These are phyloP conservation scores for Aporophyla nigra DNA, from an alignment of 2,888 invertebrate genomes.

Conservation along the genomic window DNA sequence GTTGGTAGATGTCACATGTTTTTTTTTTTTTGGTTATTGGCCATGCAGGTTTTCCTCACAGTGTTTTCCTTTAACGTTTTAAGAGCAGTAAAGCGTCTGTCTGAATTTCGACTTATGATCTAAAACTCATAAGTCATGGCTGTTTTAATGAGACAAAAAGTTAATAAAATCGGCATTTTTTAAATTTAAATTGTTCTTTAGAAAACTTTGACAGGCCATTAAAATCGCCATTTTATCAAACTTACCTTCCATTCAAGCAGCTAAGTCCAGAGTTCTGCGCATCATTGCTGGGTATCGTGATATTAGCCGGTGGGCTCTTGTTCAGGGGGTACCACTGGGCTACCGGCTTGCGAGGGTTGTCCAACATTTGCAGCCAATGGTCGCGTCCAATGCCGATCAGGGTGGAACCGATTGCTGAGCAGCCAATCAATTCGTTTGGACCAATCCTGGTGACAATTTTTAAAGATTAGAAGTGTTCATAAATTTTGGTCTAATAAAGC, in stretches of 20 bases:
- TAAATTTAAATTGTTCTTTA: too few species aligned
- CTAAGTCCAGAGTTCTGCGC: slow-evolving; percentile 92
- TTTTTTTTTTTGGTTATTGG: too few species aligned
- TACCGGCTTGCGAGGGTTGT: slow-evolving; percentile 95
- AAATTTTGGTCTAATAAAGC: not conserved
- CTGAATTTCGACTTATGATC: too few species aligned
- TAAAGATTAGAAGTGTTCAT: not conserved
- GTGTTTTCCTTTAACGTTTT: too few species aligned
- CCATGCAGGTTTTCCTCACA: too few species aligned
- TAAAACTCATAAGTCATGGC: too few species aligned
- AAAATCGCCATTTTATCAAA: not conserved
- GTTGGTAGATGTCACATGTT: too few species aligned
- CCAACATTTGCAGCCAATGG: slow-evolving; percentile 96
- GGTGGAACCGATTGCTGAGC: slow-evolving; percentile 94
- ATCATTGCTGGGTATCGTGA: slow-evolving; percentile 89
- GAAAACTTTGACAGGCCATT: too few species aligned
- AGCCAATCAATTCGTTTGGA: slow-evolving; percentile 96
- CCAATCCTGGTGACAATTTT: slow-evolving; percentile 92
- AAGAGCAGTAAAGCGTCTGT: too few species aligned
- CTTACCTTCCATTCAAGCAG: slow-evolving; percentile 93
- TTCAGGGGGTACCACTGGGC: slow-evolving; percentile 96
- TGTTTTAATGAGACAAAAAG: too few species aligned
- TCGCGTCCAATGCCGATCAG: slow-evolving; percentile 95
- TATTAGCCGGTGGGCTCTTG: slow-evolving; percentile 93
- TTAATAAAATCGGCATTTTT: too few species aligned